Evolutionary conservation across 2,113 vertebrate species (phyloP), one percentile per base, ranked within the genome.

Genomic region (Cyanoramphus novaezelandiae): DNA sequence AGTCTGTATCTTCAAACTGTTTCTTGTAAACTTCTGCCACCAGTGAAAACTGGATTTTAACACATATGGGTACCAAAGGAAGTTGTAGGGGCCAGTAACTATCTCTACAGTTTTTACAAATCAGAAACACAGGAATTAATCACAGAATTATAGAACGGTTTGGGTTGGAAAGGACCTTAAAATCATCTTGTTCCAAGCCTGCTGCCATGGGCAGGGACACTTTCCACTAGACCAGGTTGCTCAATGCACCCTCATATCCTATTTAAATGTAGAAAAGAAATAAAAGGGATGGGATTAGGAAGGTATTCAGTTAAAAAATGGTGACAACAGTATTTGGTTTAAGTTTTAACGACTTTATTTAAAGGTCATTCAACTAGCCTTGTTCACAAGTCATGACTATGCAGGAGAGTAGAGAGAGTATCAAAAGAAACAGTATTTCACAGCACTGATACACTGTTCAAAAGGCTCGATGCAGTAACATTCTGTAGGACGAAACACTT

Each of bases 61-160:
- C 15, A 10, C 8, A 2, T 0, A 2, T 0, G 2, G 4, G 12
- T 49, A 17, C 25, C 21, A 31, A 29, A 37, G 10, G 28, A 46
- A 50, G 13, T 10, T 13, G 15, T 3, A 71, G 11, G 9, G 47
- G 12, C 18, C n/a, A 4, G 35, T 12, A 50, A 39, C 17, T 5
- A 6, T 23, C 49, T 60, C 39, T 43, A 8, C 9, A 3, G 3
- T 9, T 41, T 57, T 69, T 25, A 8, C 3, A 33, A 43, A 64
- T 60, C 5, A 6, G 27, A 57, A 62, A 52, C 43, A 17, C 5
- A 10, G 47, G 12, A 44, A 53, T 60, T 13, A 52, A 5, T 19
- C 21, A 59, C 57, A 59, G 6, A 57, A 33, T n/a, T 20, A n/a
- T 13, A 33, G 55, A 31, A 33, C 21, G 55, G 21, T 59, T 35